A percentile compares a stretch with the other conserved stretches of the same genome.
phyloP scores from a whole-genome alignment of 1,140 invertebrate species.

The Ceratosolen fusciceps region DNA sequence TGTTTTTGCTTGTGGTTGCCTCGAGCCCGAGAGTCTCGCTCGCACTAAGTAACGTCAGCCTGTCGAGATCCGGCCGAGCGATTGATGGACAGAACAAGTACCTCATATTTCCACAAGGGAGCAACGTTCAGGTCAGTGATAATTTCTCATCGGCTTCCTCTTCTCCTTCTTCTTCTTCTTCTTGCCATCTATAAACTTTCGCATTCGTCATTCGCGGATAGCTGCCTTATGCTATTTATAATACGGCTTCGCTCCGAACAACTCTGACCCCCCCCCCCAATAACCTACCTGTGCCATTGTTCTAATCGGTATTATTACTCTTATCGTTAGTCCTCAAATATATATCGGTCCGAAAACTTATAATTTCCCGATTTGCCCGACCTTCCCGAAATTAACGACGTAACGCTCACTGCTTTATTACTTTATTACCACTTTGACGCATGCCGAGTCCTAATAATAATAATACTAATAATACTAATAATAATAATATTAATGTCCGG shows the following conservation, averaged over 20 bases:
- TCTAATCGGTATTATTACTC: too few relatives aligned
- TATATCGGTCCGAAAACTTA: too few relatives aligned
- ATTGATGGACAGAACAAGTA: constrained; percentile 52
- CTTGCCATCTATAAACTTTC: background rate
- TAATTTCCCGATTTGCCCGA: too few relatives aligned
- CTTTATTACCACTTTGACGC: too few relatives aligned
- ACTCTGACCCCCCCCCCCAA: too few relatives aligned
- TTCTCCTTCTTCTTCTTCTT: background rate
- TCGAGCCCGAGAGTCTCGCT: background rate
- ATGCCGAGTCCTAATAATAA: too few relatives aligned
- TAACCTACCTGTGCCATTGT: too few relatives aligned
- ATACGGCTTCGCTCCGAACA: background rate
- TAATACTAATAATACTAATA: too few relatives aligned
- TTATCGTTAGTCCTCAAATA: too few relatives aligned
- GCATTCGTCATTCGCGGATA: background rate
- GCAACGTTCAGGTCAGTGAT: constrained; percentile 67
- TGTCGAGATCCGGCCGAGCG: constrained; percentile 6
- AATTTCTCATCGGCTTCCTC: background rate
- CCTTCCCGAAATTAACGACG: too few relatives aligned
- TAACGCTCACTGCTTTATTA: too few relatives aligned
- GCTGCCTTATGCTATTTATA: background rate
- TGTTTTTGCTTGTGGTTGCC: constrained; percentile 11
- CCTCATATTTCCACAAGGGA: constrained; percentile 68
- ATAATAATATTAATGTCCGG: too few relatives aligned
- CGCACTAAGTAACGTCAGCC: constrained; percentile 14